Base-by-base conservation (phyloP, 2,113 vertebrate species). In the Dicaeum eximium region DNA sequence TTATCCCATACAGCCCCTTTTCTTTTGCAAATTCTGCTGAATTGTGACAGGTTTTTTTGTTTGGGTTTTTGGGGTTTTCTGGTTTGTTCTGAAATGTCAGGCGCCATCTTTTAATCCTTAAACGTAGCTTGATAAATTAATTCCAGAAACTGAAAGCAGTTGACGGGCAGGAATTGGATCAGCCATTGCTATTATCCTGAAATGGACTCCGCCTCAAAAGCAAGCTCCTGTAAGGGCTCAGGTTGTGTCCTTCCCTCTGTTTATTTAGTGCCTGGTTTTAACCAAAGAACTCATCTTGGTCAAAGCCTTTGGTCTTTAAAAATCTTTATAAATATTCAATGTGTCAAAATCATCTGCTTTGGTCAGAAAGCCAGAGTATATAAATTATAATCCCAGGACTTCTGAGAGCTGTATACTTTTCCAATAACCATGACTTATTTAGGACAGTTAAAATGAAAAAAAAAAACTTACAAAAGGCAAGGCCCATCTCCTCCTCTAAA, bases 51-150 rank as follows among this genome's bases (percentile, higher is more conserved):
- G 84, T 77, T 95, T 94, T 90, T 92, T 90, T 95, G 77, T 97
- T 87, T 58, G 94, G 80, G 87, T 94, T 95, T 97, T 96, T 48
- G 85, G 92, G 74, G 86, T 69, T 92, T 96, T 95, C 75, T 90
- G 91, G 82, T 93, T 93, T 96, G 95, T 95, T 95, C 92, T 37
- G 56, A 95, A 94, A 95, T 95, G 92, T 96, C 94, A 96, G 88
- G 92, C 72, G 0, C 93, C 90, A 96, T 96, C 94, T 96, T 96
- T 93, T 96, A 97, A 96, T 96, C 94, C 94, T 86, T 86, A 83
- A 88, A 97, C 31, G 40, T 96, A 74, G 72, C 94, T 97, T 97
- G 95, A 97, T 96, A 96, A 96, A 96, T 95, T 97, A 96, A 96
- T 97, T 97, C 96, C 95, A 96, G 90, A 90, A 95, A 80, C 72